Evolutionary conservation across 2,888 invertebrate genomes (phyloP).

Genomic region (Drosophila siamana): DNA sequence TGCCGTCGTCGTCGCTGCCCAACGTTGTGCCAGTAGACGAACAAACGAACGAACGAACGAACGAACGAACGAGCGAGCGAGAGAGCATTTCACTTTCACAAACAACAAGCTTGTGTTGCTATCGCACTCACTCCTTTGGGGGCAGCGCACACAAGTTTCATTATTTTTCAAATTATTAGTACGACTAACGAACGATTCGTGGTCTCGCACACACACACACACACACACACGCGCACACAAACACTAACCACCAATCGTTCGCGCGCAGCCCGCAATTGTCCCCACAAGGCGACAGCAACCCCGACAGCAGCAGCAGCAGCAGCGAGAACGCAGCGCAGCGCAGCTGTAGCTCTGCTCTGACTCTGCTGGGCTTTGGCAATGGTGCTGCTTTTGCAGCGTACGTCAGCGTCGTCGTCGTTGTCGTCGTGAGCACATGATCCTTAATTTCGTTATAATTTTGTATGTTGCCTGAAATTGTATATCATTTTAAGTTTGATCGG

Average conservation of each 20-base stretch:
- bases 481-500: constrained; percentile 86
- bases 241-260: constrained; percentile 74
- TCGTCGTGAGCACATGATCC: constrained; percentile 84
- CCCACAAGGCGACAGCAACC: constrained; percentile 48
- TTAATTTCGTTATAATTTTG: constrained; percentile 85
- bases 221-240: constrained; percentile 16
- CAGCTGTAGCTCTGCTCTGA: constrained; percentile 16
- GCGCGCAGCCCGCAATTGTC: constrained; percentile 75
- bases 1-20: not conserved
- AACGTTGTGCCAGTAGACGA: constrained; percentile 11
- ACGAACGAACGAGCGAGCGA: constrained; percentile 31
- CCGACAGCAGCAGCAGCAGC: constrained; percentile 26
- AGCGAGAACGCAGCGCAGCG: constrained; percentile 12
- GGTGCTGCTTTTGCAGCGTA: not conserved
- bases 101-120: constrained; percentile 15
- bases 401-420: constrained; percentile 31
- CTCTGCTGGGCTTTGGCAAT: not conserved
- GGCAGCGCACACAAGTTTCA: constrained; percentile 61
- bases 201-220: constrained; percentile 63
- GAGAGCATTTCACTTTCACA: constrained; percentile 39
- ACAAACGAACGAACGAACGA: constrained; percentile 35
- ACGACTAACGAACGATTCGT: constrained; percentile 83
- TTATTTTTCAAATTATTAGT: constrained; percentile 83
- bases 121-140: constrained; percentile 39
- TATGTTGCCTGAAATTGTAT: constrained; percentile 85